phyloP scores from a whole-genome alignment of 2,888 invertebrate species.

The Pristionchus exspectatus region DNA sequence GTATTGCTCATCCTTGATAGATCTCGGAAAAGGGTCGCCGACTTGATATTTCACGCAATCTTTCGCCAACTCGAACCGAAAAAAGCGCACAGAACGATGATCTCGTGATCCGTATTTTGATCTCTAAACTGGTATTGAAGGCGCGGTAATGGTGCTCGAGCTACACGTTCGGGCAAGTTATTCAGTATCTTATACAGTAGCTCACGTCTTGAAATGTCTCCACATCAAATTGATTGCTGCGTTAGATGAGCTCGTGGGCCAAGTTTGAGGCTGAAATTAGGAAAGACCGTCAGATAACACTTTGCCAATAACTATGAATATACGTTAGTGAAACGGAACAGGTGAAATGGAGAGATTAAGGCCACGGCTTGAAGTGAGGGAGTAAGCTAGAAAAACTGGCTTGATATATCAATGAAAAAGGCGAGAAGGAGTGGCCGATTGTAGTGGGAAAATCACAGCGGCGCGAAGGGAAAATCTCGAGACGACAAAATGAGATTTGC shows the following conservation, averaged over 20 bases:
- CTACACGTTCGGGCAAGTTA: too few relatives aligned
- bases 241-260: neutral
- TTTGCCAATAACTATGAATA: neutral
- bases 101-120: too few relatives aligned
- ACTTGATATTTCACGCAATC: too few relatives aligned
- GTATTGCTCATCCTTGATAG: too few relatives aligned
- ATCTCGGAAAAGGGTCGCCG: too few relatives aligned
- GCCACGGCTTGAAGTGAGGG: neutral
- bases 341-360: neutral
- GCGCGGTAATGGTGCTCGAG: too few relatives aligned
- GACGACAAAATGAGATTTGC: conserved; percentile 19
- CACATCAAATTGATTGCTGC: neutral
- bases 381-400: neutral
- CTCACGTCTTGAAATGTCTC: conserved; percentile 41
- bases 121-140: too few relatives aligned
- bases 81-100: too few relatives aligned
- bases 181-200: too few relatives aligned
- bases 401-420: neutral
- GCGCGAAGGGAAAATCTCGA: neutral
- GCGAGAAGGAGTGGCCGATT: neutral
- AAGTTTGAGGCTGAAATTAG: neutral
- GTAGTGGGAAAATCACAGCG: conserved; percentile 19
- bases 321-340: neutral
- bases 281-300: neutral
- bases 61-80: too few relatives aligned